Percentiles rank a stretch among this genome's conserved stretches.
Evolutionary conservation across 2,888 invertebrate species (phyloP).

Genomic region (Andrena marginata): DNA sequence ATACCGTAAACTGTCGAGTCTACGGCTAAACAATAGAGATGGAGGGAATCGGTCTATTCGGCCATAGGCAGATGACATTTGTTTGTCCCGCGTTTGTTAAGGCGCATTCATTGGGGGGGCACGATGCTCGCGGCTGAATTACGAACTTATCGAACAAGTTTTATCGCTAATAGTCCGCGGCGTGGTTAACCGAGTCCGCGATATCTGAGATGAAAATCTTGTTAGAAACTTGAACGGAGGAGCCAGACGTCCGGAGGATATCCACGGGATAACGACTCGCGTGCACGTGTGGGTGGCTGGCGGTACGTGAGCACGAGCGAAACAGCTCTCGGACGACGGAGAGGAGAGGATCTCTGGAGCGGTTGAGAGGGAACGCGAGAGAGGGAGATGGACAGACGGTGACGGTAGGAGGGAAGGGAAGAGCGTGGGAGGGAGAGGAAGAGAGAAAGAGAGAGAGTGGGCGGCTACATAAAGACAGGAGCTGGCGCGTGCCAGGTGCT

Average conservation of each 20-base stretch:
- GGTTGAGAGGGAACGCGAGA: constrained; percentile 27
- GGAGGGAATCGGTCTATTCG: constrained; percentile 4
- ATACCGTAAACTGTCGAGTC: not conserved
- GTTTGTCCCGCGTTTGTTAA: constrained; percentile 47
- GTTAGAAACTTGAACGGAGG: constrained; percentile 70
- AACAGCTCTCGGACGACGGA: constrained; percentile 23
- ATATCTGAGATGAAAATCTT: constrained; percentile 73
- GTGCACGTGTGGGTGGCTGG: constrained; percentile 58
- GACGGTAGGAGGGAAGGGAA: constrained; percentile 58
- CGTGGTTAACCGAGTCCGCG: constrained; percentile 61
- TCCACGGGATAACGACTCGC: constrained; percentile 70
- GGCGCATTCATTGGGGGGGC: constrained; percentile 36
- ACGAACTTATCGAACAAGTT: constrained; percentile 69
- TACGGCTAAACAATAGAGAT: no score
- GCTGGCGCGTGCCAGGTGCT: constrained; percentile 84
- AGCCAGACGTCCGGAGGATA: constrained; percentile 72
- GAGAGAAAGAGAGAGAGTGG: constrained; percentile 61
- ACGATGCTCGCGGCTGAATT: constrained; percentile 32
- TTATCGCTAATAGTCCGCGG: constrained; percentile 69
- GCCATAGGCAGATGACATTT: constrained; percentile 29
- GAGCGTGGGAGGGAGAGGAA: constrained; percentile 34
- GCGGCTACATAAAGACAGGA: constrained; percentile 78
- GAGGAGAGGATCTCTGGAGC: constrained; percentile 12
- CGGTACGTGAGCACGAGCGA: constrained; percentile 46
- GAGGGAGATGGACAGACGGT: constrained; percentile 42